These are phyloP conservation scores for Apeltes quadracus DNA, from an alignment of 2,113 vertebrate species.

Conservation along the genomic window DNA sequence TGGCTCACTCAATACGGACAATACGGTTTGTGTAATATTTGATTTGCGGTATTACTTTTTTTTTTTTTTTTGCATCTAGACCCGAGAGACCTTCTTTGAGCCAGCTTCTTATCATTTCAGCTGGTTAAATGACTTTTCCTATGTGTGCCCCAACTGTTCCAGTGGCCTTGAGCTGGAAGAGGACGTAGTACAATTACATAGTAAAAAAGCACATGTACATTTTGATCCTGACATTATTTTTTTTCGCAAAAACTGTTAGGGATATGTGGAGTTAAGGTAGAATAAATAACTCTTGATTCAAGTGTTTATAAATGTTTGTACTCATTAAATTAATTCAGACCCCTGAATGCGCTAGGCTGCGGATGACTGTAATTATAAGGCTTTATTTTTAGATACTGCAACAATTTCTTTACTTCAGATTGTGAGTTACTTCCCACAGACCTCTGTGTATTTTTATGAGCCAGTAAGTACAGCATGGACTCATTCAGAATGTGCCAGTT, in stretches of 20 bases:
- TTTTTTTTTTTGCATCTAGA: neutral
- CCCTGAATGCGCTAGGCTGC: neutral
- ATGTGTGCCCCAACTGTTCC: neutral
- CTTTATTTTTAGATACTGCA: neutral
- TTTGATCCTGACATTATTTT: neutral
- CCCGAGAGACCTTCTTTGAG: conserved; percentile 3
- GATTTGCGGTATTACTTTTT: neutral
- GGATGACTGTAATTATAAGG: neutral
- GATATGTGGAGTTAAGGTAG: neutral
- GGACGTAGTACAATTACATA: neutral
- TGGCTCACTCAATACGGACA: neutral
- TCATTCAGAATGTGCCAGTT: conserved; percentile 1
- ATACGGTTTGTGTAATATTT: neutral
- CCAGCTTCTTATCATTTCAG: neutral
- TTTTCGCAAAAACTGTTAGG: neutral
- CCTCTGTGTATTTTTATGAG: neutral
- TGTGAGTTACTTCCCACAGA: neutral
- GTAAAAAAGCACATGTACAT: neutral
- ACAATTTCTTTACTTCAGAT: neutral
- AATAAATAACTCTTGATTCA: neutral
- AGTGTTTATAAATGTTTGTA: neutral
- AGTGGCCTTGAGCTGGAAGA: neutral
- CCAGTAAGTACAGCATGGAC: neutral
- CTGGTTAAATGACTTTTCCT: conserved; percentile 1
- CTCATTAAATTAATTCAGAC: neutral